These are phyloP conservation scores for Gallirallus australis DNA, from an alignment of 2,797 vertebrate genomes.

Conservation along the genomic window DNA sequence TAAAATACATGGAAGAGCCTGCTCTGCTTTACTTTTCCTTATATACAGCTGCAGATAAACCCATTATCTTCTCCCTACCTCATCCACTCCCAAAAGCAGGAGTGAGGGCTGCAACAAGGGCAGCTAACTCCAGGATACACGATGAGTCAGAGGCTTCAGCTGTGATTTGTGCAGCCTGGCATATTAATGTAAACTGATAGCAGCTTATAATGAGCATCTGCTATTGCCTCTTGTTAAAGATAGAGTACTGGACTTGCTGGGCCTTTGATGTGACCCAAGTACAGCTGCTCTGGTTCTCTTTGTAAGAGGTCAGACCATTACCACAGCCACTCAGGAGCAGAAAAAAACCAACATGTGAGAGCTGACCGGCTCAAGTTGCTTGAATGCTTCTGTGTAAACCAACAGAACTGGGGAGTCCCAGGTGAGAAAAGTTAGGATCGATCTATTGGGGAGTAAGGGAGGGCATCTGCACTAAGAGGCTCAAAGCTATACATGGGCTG, in stretches of 20 bases:
- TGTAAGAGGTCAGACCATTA: not conserved
- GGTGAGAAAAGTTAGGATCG: not conserved
- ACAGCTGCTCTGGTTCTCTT: not conserved
- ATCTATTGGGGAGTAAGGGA: not conserved
- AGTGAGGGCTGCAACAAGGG: not conserved
- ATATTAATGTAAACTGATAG: constrained; percentile 66
- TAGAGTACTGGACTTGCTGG: constrained; percentile 8
- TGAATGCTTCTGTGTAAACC: not conserved
- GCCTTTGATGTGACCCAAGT: constrained; percentile 39
- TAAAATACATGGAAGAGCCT: not conserved
- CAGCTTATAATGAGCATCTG: constrained; percentile 64
- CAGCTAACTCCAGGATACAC: constrained; percentile 16
- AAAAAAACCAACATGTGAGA: not conserved
- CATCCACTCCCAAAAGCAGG: not conserved
- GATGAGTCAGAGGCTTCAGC: constrained; percentile 63
- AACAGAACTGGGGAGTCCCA: not conserved
- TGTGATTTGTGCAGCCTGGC: constrained; percentile 66
- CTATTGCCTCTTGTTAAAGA: constrained; percentile 39
- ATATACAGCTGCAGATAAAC: not conserved
- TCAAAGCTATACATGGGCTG: rapidly evolving
- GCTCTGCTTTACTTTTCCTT: not conserved
- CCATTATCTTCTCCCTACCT: not conserved
- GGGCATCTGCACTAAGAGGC: not conserved
- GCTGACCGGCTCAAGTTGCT: not conserved
- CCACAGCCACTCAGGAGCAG: not conserved